phyloP scores from a whole-genome alignment of 2,113 vertebrate genomes.

The Microcebus tavaratra region DNA sequence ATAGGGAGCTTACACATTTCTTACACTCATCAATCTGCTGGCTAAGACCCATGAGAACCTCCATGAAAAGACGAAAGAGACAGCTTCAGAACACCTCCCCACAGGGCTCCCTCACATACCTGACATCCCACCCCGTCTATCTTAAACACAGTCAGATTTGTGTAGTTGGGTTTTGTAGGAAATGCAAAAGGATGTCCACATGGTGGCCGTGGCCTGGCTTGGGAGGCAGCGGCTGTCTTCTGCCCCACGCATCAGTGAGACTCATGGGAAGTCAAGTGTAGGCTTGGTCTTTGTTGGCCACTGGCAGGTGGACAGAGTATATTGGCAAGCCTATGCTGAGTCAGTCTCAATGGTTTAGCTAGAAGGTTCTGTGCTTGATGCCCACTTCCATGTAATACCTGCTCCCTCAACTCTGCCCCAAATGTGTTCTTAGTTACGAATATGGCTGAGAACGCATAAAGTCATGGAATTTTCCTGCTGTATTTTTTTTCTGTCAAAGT shows the following conservation, averaged over 20 bases:
- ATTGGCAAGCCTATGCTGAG: no score
- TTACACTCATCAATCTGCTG: neutral
- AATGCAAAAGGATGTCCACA: neutral
- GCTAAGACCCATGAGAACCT: neutral
- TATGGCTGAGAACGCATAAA: neutral
- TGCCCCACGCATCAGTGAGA: no score
- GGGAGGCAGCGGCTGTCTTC: accelerated
- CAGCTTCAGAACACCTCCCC: neutral
- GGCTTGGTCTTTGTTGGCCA: neutral
- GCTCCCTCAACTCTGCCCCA: neutral
- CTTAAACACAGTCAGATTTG: neutral
- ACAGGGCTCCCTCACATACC: neutral
- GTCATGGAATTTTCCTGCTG: neutral
- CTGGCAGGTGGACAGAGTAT: neutral
- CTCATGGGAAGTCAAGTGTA: accelerated
- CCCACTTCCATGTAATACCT: neutral
- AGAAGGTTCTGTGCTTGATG: neutral
- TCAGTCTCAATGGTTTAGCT: neutral
- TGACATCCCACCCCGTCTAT: neutral
- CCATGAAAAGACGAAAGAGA: neutral
- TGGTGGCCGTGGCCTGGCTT: accelerated
- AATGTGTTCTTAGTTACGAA: neutral
- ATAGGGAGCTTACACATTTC: neutral
- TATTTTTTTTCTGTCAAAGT: neutral
- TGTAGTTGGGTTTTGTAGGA: neutral